These are phyloP conservation scores for Diplodus puntazzo DNA, from an alignment of 2,797 vertebrate species.

Conservation along the genomic window DNA sequence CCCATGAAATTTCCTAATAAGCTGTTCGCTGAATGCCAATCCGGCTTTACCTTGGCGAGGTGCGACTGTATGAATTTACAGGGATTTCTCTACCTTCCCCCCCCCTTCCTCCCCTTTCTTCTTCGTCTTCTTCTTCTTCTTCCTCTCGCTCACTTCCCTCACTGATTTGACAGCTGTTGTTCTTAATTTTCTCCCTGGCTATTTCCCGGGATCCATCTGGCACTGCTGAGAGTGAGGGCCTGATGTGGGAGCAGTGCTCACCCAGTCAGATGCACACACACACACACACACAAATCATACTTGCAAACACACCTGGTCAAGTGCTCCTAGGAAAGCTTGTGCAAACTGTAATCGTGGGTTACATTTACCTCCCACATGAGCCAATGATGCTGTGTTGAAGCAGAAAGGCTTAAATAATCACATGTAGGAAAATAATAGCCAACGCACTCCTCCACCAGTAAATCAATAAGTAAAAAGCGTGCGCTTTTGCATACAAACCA, in stretches of 20 bases:
- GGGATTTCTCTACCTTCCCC: not conserved
- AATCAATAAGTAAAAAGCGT: not conserved
- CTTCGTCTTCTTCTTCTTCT: not conserved
- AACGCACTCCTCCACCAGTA: not conserved
- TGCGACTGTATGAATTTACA: slow-evolving; percentile 25
- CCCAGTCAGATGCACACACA: slow-evolving; percentile 5
- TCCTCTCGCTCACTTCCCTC: slow-evolving; percentile 32
- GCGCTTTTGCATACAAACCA: not conserved
- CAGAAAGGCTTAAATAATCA: slow-evolving; percentile 10
- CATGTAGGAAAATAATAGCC: not conserved
- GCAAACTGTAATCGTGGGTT: not conserved
- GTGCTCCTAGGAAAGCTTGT: slow-evolving; percentile 1
- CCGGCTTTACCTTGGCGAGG: slow-evolving; percentile 57
- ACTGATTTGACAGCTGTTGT: slow-evolving; percentile 75
- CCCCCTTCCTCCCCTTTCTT: not conserved
- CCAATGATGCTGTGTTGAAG: not conserved
- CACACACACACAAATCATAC: slow-evolving; percentile 11
- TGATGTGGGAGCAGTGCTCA: slow-evolving; percentile 42
- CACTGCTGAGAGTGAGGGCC: slow-evolving; percentile 38
- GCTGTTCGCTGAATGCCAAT: slow-evolving; percentile 60
- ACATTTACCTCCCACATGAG: not conserved
- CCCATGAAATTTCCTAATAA: slow-evolving; percentile 74
- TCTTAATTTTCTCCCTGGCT: slow-evolving; percentile 74
- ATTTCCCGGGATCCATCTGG: slow-evolving; percentile 71
- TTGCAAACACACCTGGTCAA: slow-evolving; percentile 37